phyloP scores from a whole-genome alignment of 1,140 invertebrate genomes.

The Caenorhabditis inopinata region DNA sequence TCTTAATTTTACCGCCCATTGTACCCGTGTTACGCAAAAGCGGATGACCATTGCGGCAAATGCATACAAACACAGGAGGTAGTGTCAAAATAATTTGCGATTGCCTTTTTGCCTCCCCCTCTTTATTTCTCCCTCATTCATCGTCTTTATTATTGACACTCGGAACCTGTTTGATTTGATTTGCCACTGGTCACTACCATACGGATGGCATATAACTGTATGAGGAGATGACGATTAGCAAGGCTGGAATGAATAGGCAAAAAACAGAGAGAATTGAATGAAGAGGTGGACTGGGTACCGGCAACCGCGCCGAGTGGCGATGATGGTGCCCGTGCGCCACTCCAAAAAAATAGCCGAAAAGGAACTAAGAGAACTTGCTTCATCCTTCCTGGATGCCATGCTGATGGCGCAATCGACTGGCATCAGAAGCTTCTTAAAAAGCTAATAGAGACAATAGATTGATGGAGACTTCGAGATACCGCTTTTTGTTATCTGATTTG shows the following conservation, averaged over 20 bases:
- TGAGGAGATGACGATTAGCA: constrained; percentile 21
- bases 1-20: constrained; percentile 25
- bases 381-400: neutral
- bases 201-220: constrained; percentile 34
- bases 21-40: constrained; percentile 33
- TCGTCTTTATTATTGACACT: constrained; percentile 33
- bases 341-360: neutral
- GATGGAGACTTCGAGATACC: constrained; percentile 23
- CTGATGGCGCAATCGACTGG: neutral
- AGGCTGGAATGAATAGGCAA: constrained; percentile 20
- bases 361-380: constrained; percentile 6
- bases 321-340: neutral
- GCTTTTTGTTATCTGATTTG: neutral
- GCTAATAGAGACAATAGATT: constrained; percentile 28
- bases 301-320: neutral
- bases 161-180: constrained; percentile 34
- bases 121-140: constrained; percentile 28
- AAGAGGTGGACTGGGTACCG: constrained; percentile 23
- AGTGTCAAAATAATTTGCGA: constrained; percentile 34
- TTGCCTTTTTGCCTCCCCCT: constrained; percentile 11
- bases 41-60: constrained; percentile 33
- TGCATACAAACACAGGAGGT: constrained; percentile 28
- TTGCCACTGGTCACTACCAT: constrained; percentile 31
- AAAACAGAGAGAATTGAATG: constrained; percentile 21
- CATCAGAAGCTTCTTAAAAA: neutral